Evolutionary conservation across 2,797 vertebrate genomes (phyloP).

Genomic region (Nannoperca australis): DNA sequence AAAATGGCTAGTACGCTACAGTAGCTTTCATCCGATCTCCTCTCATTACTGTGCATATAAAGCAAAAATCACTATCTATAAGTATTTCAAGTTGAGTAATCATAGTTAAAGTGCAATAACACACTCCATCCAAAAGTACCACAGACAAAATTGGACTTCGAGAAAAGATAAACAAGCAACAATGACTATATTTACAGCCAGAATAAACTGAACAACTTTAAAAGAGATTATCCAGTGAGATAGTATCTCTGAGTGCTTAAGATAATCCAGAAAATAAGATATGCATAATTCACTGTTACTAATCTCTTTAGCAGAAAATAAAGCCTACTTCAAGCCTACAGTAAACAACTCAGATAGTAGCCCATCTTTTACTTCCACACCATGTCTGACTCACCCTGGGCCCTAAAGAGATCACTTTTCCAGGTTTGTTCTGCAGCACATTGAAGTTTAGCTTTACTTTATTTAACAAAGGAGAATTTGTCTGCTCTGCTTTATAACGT

Average conservation of each 20-base stretch:
- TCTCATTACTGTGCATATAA: conserved; percentile 58
- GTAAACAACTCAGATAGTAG: conserved; percentile 80
- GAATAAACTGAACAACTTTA: conserved; percentile 78
- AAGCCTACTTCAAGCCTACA: conserved; percentile 79
- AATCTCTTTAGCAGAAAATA: conserved; percentile 85
- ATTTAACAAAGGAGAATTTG: conserved; percentile 31
- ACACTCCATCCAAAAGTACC: conserved; percentile 61
- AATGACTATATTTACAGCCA: conserved; percentile 79
- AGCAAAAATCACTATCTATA: conserved; percentile 48
- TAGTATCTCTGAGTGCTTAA: conserved; percentile 80
- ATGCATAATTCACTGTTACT: conserved; percentile 88
- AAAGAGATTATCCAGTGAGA: conserved; percentile 82
- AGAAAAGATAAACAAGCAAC: conserved; percentile 77
- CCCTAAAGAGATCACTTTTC: conserved; percentile 69
- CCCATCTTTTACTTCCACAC: conserved; percentile 68
- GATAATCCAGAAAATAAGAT: conserved; percentile 87
- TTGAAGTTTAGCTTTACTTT: conserved; percentile 53
- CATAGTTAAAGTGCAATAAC: conserved; percentile 50
- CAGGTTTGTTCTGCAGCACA: conserved; percentile 64
- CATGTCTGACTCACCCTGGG: conserved; percentile 66
- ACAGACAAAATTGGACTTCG: conserved; percentile 66
- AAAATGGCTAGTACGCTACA: conserved; percentile 55
- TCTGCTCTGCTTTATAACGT: conserved; percentile 13
- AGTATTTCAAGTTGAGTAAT: conserved; percentile 64
- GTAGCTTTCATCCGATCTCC: conserved; percentile 44